Evolutionary conservation across 2,888 invertebrate species (phyloP), one percentile per base, ranked within the genome.

Genomic region (Andricus quercusramuli): DNA sequence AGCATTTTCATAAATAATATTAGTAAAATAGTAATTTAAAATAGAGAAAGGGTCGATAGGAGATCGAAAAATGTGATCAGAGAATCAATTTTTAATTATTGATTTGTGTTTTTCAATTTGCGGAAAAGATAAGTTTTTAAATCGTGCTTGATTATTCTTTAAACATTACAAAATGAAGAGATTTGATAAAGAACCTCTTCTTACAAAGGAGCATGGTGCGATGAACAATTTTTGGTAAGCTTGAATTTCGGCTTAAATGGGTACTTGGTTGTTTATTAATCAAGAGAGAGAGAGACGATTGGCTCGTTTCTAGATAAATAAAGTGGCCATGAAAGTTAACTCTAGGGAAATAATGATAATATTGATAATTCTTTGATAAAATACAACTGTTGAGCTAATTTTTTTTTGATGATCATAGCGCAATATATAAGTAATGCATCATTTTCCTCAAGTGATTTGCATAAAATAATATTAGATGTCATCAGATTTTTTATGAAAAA

Each of bases 171-270:
- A 74, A n/a, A 74, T 74, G 74, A 59, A 11, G 13, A 56, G 32
- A 51, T 20, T 8, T 70, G 74, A 77, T 37, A 64, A 64, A 62
- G 64, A 44, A 22, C 64, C 65, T 17, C 65, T 65, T 65, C 25
- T 77, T 32, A 47, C 25, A 41, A 41, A 77, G 44, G 65, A 77
- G 29, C 37, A 20, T 64, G n/a, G 25, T 25, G 44, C 11, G n/a
- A 25, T 29, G 44, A 77, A 25, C 37, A n/a, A 22, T 64, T 77
- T 22, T 17, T 65, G 77, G 65, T 64, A 77, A n/a, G 65, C 25
- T 29, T 25, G 17, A 29, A 15, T 64, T 47, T 64, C 44, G 13
- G 65, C 25, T 29, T 25, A 3, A 64, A 15, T 64, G 13, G 29
- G 2, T 15, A 64, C 8, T 64, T 29, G 47, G 22, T 2, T 22